phyloP scores from a whole-genome alignment of 2,113 vertebrate genomes.

The Delphinus delphis region DNA sequence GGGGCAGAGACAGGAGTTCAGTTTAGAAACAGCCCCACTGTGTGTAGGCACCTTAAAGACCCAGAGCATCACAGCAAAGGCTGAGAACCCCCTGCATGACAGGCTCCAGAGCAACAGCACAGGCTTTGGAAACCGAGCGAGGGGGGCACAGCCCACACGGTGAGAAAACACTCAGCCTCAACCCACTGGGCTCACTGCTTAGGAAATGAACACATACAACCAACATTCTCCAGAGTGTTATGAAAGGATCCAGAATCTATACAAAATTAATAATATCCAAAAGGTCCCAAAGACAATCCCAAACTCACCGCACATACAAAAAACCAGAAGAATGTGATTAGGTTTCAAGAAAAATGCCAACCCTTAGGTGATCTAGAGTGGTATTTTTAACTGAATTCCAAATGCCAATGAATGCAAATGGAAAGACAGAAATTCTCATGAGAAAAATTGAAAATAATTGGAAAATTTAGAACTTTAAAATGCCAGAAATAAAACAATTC shows the following conservation, averaged over 20 bases:
- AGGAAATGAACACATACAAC: background rate
- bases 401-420: background rate
- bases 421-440: conserved; percentile 1
- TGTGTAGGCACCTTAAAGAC: background rate
- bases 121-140: background rate
- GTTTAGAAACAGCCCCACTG: background rate
- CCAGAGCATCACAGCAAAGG: background rate
- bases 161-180: background rate
- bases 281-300: background rate
- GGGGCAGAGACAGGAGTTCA: background rate
- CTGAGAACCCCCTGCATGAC: background rate
- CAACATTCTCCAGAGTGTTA: background rate
- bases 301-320: background rate
- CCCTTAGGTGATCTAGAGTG: background rate
- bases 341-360: background rate
- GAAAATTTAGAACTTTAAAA: background rate
- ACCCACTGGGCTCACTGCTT: background rate
- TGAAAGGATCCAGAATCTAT: background rate
- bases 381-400: background rate
- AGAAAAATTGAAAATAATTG: background rate
- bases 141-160: background rate
- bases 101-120: background rate
- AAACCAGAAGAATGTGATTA: background rate
- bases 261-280: background rate
- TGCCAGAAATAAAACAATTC: background rate